phyloP scores from a whole-genome alignment of 2,888 invertebrate species.

The Tipula vernalis region DNA sequence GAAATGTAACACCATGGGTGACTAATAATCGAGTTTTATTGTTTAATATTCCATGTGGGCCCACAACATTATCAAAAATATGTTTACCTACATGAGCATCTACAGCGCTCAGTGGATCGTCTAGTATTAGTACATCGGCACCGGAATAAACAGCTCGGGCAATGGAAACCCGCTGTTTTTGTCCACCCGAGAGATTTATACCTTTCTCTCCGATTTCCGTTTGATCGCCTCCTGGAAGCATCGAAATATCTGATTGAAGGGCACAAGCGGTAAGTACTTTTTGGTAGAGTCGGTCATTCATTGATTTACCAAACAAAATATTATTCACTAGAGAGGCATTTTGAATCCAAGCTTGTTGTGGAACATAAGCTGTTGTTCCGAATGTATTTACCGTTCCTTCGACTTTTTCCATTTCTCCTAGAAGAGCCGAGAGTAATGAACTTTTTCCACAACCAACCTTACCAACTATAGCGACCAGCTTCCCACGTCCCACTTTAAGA shows the following conservation, averaged over 20 bases:
- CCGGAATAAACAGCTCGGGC: slow-evolving; percentile 38
- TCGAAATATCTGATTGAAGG: slow-evolving; percentile 37
- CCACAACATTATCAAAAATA: slow-evolving; percentile 46
- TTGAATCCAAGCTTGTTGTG: slow-evolving; percentile 44
- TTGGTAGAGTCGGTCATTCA: slow-evolving; percentile 26
- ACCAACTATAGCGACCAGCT: slow-evolving; percentile 36
- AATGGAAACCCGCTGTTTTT: slow-evolving; percentile 36
- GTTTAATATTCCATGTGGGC: slow-evolving; percentile 34
- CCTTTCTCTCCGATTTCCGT: slow-evolving; percentile 46
- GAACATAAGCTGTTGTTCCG: slow-evolving; percentile 39
- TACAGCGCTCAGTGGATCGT: slow-evolving; percentile 49
- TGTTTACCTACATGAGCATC: slow-evolving; percentile 53
- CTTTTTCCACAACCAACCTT: slow-evolving; percentile 35
- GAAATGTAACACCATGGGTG: slow-evolving; percentile 44
- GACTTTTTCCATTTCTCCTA: slow-evolving; percentile 37
- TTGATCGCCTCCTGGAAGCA: slow-evolving; percentile 39
- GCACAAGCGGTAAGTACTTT: slow-evolving; percentile 33
- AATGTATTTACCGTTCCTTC: slow-evolving; percentile 24
- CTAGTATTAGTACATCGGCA: slow-evolving; percentile 38
- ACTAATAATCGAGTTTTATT: slow-evolving; percentile 43
- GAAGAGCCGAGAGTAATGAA: slow-evolving; percentile 34
- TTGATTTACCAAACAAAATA: slow-evolving; percentile 36
- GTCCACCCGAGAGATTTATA: slow-evolving; percentile 37
- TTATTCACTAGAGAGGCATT: slow-evolving; percentile 39
- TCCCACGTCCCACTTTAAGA: slow-evolving; percentile 25